Percentiles rank a stretch among this genome's conserved stretches.
Evolutionary conservation across 2,888 invertebrate species (phyloP).

Genomic region (Hydrotaea diabolus): DNA sequence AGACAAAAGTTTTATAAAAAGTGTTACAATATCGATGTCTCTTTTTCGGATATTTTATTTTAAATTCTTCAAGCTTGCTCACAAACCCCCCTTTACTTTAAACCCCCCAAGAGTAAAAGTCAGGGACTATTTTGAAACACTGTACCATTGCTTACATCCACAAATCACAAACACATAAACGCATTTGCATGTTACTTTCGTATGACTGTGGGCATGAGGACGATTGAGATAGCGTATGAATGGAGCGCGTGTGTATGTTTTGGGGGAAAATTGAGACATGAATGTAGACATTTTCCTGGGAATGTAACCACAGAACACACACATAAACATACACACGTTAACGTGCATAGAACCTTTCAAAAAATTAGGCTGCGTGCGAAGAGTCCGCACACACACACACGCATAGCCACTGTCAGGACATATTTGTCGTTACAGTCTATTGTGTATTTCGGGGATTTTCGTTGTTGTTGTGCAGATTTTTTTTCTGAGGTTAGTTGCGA

Average conservation of each 20-base stretch:
- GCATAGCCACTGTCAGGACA: not conserved
- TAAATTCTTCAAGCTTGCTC: too few species aligned
- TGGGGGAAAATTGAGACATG: conserved; percentile 18
- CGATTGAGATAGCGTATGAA: not conserved
- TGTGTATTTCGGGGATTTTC: not conserved
- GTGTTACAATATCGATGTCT: too few species aligned
- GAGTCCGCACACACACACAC: not conserved
- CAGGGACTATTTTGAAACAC: not conserved
- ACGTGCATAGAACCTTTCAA: not conserved
- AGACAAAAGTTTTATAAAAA: too few species aligned
- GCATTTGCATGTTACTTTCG: conserved; percentile 1
- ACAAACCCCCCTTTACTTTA: too few species aligned
- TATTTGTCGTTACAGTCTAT: conserved; percentile 9
- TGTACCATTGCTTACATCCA: not conserved
- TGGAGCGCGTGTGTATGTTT: not conserved
- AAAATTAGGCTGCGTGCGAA: not conserved
- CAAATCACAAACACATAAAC: not conserved
- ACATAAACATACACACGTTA: not conserved
- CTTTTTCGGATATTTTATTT: too few species aligned
- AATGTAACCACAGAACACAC: conserved; percentile 19
- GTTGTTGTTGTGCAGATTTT: not conserved
- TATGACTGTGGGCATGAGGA: not conserved
- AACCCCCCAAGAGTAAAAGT: too few species aligned
- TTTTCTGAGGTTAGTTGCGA: conserved; percentile 15
- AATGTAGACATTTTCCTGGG: conserved; percentile 25